phyloP scores from a whole-genome alignment of 35 echinoderm and acorn worm genomes.

The Stichopus chloronotus region DNA sequence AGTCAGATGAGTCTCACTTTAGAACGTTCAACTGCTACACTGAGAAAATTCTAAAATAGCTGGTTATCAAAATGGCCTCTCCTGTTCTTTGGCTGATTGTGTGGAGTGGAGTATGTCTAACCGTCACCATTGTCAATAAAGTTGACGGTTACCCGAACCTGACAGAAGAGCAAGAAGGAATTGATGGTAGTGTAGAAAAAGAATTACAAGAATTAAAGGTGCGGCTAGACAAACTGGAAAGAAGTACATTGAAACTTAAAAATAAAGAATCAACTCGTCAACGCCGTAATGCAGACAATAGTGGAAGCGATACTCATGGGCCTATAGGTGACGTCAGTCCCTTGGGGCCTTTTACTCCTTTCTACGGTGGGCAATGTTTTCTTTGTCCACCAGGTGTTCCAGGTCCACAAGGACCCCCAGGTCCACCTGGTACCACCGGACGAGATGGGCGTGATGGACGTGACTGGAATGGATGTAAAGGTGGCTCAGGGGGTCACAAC shows the following conservation, averaged over 20 bases:
- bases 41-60: too few species aligned
- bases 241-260: not conserved
- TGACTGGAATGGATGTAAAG: not conserved
- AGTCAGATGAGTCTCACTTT: too few species aligned
- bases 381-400: not conserved
- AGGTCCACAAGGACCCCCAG: not conserved
- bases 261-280: not conserved
- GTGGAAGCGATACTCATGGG: not conserved
- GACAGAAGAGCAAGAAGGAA: not conserved
- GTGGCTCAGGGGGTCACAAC: not conserved
- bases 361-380: not conserved
- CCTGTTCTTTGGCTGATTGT: too few species aligned
- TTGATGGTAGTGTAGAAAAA: not conserved
- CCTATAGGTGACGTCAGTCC: not conserved
- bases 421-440: not conserved
- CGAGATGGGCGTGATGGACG: constrained; percentile 4
- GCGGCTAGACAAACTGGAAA: not conserved
- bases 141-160: not conserved
- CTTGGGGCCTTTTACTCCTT: not conserved
- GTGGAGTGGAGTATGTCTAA: too few species aligned
- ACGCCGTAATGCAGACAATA: not conserved
- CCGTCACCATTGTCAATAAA: too few species aligned
- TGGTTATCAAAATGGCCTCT: too few species aligned
- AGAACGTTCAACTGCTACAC: too few species aligned
- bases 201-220: not conserved